Conservation (phyloP, 2,888 invertebrate genomes). For the Cephus rjabovi region DNA sequence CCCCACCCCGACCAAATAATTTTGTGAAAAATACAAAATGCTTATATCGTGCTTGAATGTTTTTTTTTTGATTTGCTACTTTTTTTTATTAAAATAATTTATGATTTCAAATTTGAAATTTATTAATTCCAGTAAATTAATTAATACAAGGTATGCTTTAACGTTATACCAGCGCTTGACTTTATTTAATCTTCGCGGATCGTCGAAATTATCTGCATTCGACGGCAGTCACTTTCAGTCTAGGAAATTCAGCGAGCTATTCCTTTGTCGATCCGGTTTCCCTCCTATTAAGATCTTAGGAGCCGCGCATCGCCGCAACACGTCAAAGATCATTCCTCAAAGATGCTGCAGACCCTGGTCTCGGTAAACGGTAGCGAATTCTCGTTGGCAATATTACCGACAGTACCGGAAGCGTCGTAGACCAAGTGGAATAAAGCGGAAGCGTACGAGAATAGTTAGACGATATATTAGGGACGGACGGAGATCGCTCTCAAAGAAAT, state of each 20-base stretch:
- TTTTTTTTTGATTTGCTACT: neutral
- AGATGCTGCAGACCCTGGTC: conserved; percentile 19
- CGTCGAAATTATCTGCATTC: neutral
- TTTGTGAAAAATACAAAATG: neutral
- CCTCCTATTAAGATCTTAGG: conserved; percentile 37
- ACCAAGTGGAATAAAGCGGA: neutral
- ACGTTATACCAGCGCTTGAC: neutral
- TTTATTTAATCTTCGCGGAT: neutral
- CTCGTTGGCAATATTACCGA: neutral
- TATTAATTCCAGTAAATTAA: neutral
- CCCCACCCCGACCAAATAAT: no score
- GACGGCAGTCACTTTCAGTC: conserved; percentile 31
- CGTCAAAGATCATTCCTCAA: conserved; percentile 38
- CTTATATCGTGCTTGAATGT: neutral
- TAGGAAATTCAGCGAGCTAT: conserved; percentile 36
- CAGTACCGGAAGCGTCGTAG: neutral
- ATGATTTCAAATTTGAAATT: no score
- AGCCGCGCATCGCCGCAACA: conserved; percentile 24
- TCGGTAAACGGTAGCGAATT: neutral
- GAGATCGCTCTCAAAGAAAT: neutral
- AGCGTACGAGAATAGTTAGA: neutral
- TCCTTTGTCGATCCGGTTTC: conserved; percentile 38
- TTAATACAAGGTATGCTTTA: neutral
- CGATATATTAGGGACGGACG: neutral
- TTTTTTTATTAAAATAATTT: no score